Base-by-base conservation (phyloP, 2,888 invertebrate genomes). In the Eurois occulta region DNA sequence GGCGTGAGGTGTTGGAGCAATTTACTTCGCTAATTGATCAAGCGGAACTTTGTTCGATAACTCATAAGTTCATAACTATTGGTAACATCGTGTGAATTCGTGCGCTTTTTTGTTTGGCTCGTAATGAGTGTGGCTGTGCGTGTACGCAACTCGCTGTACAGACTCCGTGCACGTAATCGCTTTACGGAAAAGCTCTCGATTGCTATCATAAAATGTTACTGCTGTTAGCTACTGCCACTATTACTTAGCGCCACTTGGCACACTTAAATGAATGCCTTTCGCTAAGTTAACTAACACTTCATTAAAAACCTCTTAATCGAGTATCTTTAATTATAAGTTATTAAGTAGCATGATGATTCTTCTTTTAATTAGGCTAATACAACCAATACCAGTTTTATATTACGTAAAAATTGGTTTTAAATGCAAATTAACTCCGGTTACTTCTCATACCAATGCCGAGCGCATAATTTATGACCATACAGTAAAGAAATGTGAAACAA, bases 21-120 rank as follows among this genome's bases (percentile, higher is more conserved):
- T 88, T 84, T 77, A 75, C 81, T 72, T 81, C 75, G 78, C 80
- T 85, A 88, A 87, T 84, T 86, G 83, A 83, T 89, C 83, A 85
- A 86, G 85, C 86, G 85, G 84, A 90, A 88, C 86, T 85, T 81
- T 72, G 73, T 84, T 88, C 83, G 81, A 86, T 89, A 88, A 85
- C 86, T 80, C 78, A 75, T 88, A 80, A 86, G 85, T 84, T 84
- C 78, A 67, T 84, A 82, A 84, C 84, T 75, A 80, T 83, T 78
- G 78, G 85, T 84, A 87, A 87, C 76, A 84, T 77, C 85, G 88
- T 87, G 89, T 88, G 87, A 89, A 86, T 84, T 80, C 71, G 80
- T 84, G 77, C 77, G 83, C 72, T 85, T 89, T 87, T 89, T 86
- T 84, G 78, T 78, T 81, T 67, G 76, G 35, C 16, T 71, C 76